phyloP scores from a whole-genome alignment of 2,888 invertebrate genomes.

The Ophonus ardosiacus region DNA sequence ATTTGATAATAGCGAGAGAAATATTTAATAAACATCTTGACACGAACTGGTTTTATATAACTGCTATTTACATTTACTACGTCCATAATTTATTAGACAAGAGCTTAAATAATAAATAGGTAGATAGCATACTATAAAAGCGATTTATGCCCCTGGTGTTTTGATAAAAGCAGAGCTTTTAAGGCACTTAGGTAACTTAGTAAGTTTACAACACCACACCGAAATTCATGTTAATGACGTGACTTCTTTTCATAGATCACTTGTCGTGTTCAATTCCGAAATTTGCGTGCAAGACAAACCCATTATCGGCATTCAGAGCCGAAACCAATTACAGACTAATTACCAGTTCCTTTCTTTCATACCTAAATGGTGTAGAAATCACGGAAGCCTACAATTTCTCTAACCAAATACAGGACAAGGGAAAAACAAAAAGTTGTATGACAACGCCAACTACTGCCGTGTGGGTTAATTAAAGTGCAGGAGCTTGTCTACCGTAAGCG shows the following conservation, averaged over 20 bases:
- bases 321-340: constrained; percentile 54
- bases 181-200: constrained; percentile 1
- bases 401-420: constrained; percentile 39
- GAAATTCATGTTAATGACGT: constrained; percentile 49
- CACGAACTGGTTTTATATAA: neutral
- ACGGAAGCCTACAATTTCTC: constrained; percentile 49
- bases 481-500: constrained; percentile 8
- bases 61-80: neutral
- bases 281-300: constrained; percentile 53
- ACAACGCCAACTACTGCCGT: neutral
- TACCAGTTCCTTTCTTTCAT: constrained; percentile 42
- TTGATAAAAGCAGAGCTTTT: constrained; percentile 16
- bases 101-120: neutral
- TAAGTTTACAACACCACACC: neutral
- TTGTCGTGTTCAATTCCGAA: constrained; percentile 46
- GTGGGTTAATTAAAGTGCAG: constrained; percentile 2
- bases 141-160: constrained; percentile 5
- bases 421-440: constrained; percentile 18
- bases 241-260: constrained; percentile 50
- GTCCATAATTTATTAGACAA: constrained; percentile 1
- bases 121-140: neutral
- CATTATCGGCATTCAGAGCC: constrained; percentile 50
- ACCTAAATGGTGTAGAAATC: constrained; percentile 49
- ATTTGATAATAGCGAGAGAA: neutral
- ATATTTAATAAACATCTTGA: neutral